A percentile compares a stretch with the other conserved stretches of the same genome.
Evolutionary conservation across 1,140 invertebrate species (phyloP).

Genomic region (Conopomorpha cramerella): DNA sequence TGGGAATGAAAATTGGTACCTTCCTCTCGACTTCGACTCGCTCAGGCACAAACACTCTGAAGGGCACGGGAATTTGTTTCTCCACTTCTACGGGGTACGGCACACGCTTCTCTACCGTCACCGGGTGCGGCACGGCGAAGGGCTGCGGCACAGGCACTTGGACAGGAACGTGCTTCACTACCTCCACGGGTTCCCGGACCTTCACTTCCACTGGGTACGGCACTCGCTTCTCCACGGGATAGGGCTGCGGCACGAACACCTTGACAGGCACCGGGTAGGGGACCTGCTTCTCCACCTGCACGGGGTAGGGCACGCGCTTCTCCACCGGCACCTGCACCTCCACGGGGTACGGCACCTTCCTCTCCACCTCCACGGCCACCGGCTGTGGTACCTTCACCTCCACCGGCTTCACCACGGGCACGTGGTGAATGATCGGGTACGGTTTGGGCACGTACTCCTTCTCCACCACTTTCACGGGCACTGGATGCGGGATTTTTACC

Average conservation of each 20-base stretch:
- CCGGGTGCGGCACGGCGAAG: slow-evolving; percentile 51
- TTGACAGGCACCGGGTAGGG: slow-evolving; percentile 55
- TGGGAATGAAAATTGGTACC: slow-evolving; percentile 61
- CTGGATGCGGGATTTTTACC: slow-evolving; percentile 62
- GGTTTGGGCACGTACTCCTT: slow-evolving; percentile 61
- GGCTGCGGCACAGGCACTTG: slow-evolving; percentile 57
- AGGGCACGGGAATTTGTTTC: slow-evolving; percentile 46
- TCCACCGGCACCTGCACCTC: slow-evolving; percentile 60
- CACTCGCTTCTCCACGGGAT: slow-evolving; percentile 60
- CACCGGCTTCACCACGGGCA: slow-evolving; percentile 51
- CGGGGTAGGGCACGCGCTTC: slow-evolving; percentile 50
- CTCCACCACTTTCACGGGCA: slow-evolving; percentile 54
- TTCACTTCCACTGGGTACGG: slow-evolving; percentile 63
- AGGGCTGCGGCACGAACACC: slow-evolving; percentile 60
- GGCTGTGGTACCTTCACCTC: slow-evolving; percentile 57
- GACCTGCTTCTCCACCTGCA: slow-evolving; percentile 57
- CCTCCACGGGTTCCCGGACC: slow-evolving; percentile 61
- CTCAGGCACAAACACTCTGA: slow-evolving; percentile 51
- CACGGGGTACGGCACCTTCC: slow-evolving; percentile 65
- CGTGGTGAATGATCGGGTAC: slow-evolving; percentile 62
- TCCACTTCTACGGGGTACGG: slow-evolving; percentile 61
- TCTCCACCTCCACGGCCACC: slow-evolving; percentile 62
- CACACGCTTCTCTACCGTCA: slow-evolving; percentile 60
- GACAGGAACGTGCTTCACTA: slow-evolving; percentile 59
- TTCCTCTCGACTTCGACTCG: slow-evolving; percentile 64